Conservation (phyloP, 2,888 invertebrate genomes). For the Spodoptera exigua region DNA sequence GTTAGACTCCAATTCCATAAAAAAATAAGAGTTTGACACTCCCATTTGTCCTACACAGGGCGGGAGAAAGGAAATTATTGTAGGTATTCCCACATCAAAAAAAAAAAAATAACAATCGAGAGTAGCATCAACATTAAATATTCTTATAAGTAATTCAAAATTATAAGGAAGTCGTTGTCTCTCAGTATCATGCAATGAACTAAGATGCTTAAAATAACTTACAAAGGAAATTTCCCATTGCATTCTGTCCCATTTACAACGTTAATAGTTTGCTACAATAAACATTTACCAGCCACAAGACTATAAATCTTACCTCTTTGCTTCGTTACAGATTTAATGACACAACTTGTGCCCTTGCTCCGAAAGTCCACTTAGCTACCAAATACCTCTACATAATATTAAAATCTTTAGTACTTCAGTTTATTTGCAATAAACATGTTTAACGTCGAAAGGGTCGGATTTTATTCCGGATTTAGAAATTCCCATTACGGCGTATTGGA, state of each 20-base stretch:
- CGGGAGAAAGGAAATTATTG: no score
- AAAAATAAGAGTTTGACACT: no score
- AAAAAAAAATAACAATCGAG: no score
- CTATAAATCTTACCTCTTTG: constrained; percentile 36
- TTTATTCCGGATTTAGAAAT: constrained; percentile 3
- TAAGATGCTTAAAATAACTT: not conserved
- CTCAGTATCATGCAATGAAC: no score
- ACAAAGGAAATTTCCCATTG: not conserved
- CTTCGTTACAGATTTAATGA: constrained; percentile 39
- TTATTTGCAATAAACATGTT: constrained; percentile 33
- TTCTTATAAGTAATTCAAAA: no score
- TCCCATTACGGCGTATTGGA: constrained; percentile 5
- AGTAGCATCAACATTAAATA: no score
- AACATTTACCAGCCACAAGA: constrained; percentile 19
- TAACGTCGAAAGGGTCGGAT: constrained; percentile 2
- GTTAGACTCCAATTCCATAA: no score
- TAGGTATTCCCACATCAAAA: no score
- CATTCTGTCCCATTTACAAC: constrained; percentile 4
- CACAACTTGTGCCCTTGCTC: constrained; percentile 30
- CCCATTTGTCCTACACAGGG: no score
- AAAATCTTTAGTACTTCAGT: constrained; percentile 39
- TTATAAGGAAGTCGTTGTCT: no score
- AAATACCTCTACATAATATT: constrained; percentile 33
- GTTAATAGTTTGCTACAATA: constrained; percentile 15
- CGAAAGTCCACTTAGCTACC: constrained; percentile 12